A percentile compares a stretch with the other conserved stretches of the same genome.
Conservation (phyloP, 2,113 vertebrate genomes). For the Microcebus lehilahytsara region DNA sequence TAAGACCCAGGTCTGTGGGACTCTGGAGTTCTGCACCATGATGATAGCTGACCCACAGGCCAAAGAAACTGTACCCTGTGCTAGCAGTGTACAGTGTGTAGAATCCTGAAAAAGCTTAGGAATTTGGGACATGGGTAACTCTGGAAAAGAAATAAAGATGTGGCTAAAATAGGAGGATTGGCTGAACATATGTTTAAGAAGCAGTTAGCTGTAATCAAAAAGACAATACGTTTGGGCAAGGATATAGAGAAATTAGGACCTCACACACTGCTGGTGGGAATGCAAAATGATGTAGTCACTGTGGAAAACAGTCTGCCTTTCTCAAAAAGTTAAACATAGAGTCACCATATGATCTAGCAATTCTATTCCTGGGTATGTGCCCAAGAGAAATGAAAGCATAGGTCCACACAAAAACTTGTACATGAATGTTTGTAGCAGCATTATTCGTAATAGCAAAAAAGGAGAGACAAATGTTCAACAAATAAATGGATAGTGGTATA, state of each 20-base stretch:
- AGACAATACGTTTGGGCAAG: not conserved
- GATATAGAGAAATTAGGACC: not conserved
- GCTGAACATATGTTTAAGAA: not conserved
- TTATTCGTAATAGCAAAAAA: not conserved
- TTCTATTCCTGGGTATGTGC: not conserved
- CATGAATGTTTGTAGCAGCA: not conserved
- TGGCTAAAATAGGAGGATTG: not conserved
- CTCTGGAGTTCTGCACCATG: not conserved
- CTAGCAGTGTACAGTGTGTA: not conserved
- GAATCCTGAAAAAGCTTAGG: not conserved
- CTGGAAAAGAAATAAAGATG: not conserved
- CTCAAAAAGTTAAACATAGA: not conserved
- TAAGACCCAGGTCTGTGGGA: not conserved
- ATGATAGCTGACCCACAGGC: not conserved
- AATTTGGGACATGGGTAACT: not conserved
- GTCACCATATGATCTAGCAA: not conserved
- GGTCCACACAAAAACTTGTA: not conserved
- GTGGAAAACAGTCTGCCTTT: not conserved
- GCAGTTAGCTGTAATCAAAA: not conserved
- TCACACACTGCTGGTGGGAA: not conserved
- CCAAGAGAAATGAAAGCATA: not conserved
- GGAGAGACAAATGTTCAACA: not conserved
- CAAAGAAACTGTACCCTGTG: not conserved
- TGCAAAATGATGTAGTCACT: not conserved
- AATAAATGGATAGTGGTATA: not conserved